Percentiles rank a stretch among this genome's conserved stretches.
Evolutionary conservation across 2,888 invertebrate species (phyloP).

Genomic region (Cephus rjabovi): DNA sequence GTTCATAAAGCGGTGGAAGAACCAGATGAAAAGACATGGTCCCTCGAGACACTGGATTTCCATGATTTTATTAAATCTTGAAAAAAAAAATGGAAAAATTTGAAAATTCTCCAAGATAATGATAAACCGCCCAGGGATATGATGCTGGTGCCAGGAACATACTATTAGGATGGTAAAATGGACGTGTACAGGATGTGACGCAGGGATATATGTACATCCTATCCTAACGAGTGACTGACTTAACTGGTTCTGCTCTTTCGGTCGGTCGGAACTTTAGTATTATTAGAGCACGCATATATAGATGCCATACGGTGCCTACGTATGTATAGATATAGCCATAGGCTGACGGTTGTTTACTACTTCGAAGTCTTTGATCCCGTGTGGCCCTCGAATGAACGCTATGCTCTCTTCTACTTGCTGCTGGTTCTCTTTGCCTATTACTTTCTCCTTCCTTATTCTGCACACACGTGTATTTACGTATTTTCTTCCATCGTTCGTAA

Average conservation of each 20-base stretch:
- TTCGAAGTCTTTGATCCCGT: slow-evolving; percentile 22
- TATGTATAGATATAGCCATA: background rate
- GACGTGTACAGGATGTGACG: slow-evolving; percentile 9
- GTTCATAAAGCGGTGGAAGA: background rate
- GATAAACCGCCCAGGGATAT: background rate
- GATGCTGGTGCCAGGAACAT: slow-evolving; percentile 12
- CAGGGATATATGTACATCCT: background rate
- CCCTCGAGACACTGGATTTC: background rate
- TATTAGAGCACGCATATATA: slow-evolving; percentile 11
- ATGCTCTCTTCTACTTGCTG: slow-evolving; percentile 14
- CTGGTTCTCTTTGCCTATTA: background rate
- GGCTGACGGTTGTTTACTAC: slow-evolving; percentile 18
- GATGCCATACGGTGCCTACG: background rate
- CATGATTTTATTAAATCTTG: background rate
- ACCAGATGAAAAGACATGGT: background rate
- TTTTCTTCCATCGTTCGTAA: background rate
- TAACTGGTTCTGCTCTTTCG: slow-evolving; percentile 3
- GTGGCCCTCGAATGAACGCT: slow-evolving; percentile 14
- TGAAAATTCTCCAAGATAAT: background rate
- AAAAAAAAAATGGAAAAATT: background rate
- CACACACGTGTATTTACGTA: background rate
- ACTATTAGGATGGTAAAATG: slow-evolving; percentile 7
- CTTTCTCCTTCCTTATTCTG: slow-evolving; percentile 12
- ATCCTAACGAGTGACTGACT: slow-evolving; percentile 6
- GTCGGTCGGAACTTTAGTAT: background rate